phyloP scores from a whole-genome alignment of 2,888 invertebrate genomes.

The Rutpela maculata region DNA sequence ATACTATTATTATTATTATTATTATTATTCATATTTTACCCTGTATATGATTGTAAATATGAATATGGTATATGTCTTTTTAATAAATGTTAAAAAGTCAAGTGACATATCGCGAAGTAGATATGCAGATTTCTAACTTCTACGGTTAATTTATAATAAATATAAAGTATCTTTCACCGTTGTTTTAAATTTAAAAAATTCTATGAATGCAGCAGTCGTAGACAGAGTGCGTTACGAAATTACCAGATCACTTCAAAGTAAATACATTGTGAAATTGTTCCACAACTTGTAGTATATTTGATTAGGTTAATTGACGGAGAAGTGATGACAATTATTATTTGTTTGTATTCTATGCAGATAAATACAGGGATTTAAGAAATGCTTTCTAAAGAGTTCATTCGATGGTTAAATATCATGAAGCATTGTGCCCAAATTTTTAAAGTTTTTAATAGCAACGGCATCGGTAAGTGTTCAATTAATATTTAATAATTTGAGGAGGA shows the following conservation, averaged over 20 bases:
- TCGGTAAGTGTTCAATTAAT: neutral
- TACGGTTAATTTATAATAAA: neutral
- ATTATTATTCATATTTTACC: no score
- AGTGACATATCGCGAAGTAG: neutral
- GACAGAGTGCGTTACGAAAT: neutral
- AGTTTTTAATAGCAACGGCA: neutral
- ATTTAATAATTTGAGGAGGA: neutral
- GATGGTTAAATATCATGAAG: neutral
- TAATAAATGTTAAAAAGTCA: neutral
- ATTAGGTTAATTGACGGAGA: neutral
- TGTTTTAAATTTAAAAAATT: neutral
- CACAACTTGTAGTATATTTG: slow-evolving; percentile 7
- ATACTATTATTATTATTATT: no score
- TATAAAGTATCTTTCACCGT: no score
- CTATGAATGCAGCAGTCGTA: neutral
- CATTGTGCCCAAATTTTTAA: neutral
- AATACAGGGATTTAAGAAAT: slow-evolving; percentile 1
- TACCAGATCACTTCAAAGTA: slow-evolving; percentile 3
- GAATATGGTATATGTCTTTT: neutral
- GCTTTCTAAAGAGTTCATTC: neutral
- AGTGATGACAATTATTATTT: slow-evolving; percentile 1
- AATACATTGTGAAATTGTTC: neutral
- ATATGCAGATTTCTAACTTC: neutral
- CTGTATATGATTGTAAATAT: neutral
- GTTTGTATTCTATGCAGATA: slow-evolving; percentile 4